Conservation (phyloP, 2,797 vertebrate species). For the Chloroceryle amazona region DNA sequence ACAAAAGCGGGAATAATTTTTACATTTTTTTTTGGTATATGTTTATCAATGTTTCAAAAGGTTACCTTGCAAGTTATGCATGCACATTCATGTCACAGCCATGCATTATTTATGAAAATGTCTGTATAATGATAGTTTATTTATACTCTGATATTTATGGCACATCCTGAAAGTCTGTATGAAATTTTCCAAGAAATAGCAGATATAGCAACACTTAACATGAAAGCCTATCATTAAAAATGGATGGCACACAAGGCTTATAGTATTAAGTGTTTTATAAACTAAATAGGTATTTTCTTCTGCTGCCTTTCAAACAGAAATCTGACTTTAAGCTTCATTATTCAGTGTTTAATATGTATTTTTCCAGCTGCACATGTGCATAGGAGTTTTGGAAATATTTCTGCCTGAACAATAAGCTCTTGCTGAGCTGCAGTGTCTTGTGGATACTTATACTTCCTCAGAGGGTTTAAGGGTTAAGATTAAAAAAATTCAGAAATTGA, state of each 20-base stretch:
- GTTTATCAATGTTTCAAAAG: conserved; percentile 38
- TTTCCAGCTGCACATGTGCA: not conserved
- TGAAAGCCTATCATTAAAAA: not conserved
- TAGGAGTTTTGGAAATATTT: not conserved
- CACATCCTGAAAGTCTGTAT: conserved; percentile 35
- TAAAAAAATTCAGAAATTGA: not conserved
- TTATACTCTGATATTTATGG: conserved; percentile 61
- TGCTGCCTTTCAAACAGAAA: not conserved
- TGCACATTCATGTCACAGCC: conserved; percentile 21
- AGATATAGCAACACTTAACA: not conserved
- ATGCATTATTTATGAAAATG: conserved; percentile 62
- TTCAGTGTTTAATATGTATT: not conserved
- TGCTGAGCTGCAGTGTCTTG: not conserved
- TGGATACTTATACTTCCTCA: not conserved
- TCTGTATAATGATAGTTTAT: conserved; percentile 59
- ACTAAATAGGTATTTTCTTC: not conserved
- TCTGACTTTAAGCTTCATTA: not conserved
- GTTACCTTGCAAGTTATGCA: not conserved
- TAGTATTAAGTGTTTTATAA: not conserved
- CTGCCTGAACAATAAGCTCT: not conserved
- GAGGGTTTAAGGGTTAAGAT: not conserved
- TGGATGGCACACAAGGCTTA: not conserved
- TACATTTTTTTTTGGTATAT: not conserved
- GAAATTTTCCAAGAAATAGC: conserved; percentile 13
- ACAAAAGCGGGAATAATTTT: conserved; percentile 1